Evolutionary conservation across 2,888 invertebrate genomes (phyloP).

Genomic region (Hybos culiciformis): DNA sequence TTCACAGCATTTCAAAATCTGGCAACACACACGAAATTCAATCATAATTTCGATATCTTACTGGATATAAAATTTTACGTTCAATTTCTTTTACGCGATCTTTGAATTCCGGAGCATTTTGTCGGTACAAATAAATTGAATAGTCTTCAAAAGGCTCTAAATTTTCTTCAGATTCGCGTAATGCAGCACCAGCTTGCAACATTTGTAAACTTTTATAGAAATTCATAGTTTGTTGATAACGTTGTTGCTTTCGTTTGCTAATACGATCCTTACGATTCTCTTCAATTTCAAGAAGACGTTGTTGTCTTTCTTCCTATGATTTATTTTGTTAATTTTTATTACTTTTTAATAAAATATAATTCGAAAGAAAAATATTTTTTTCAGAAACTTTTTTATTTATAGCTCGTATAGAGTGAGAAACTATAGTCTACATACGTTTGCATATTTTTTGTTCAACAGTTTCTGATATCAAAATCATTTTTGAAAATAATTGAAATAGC

Average conservation of each 20-base stretch:
- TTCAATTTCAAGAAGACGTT: conserved; percentile 60
- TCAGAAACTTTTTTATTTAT: too few relatives aligned
- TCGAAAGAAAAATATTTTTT: too few relatives aligned
- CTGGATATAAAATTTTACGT: conserved; percentile 56
- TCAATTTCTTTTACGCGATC: conserved; percentile 73
- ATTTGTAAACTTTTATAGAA: conserved; percentile 76
- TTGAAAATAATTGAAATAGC: too few relatives aligned
- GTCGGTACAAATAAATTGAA: conserved; percentile 71
- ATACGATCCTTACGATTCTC: conserved; percentile 50
- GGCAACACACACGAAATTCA: too few relatives aligned
- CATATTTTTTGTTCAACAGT: too few relatives aligned
- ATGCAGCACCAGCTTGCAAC: conserved; percentile 57
- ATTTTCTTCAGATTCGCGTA: conserved; percentile 45
- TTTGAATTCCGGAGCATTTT: conserved; percentile 70
- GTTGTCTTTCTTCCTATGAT: conserved; percentile 58
- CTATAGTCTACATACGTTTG: too few relatives aligned
- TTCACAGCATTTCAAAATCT: too few relatives aligned
- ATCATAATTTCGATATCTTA: conserved; percentile 37
- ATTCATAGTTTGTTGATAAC: conserved; percentile 65
- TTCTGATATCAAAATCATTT: too few relatives aligned
- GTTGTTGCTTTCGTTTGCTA: conserved; percentile 49
- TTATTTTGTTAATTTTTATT: conserved; percentile 4
- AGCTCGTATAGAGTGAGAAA: too few relatives aligned
- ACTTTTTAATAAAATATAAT: too few relatives aligned
- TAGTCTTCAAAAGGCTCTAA: conserved; percentile 63